Percentiles rank a stretch among this genome's conserved stretches.
Evolutionary conservation across 2,113 vertebrate species (phyloP).

Genomic region (Micromys minutus): DNA sequence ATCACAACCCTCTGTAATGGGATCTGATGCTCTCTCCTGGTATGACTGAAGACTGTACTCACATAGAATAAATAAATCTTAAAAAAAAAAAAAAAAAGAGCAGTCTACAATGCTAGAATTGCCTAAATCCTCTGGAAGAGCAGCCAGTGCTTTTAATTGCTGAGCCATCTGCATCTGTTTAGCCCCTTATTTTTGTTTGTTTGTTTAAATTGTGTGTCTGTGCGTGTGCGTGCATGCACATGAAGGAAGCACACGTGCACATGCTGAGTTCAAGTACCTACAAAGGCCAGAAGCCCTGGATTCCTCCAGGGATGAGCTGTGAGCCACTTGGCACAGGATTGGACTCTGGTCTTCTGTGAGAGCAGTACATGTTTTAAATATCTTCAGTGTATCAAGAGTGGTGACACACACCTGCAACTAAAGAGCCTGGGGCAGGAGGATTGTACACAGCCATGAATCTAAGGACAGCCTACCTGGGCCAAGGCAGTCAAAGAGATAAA

Average conservation of each 20-base stretch:
- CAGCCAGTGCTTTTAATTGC: neutral
- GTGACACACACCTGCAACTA: neutral
- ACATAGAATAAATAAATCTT: too few relatives aligned
- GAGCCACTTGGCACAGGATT: too few relatives aligned
- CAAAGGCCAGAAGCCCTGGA: neutral
- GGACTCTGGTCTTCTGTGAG: neutral
- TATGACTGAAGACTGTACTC: too few relatives aligned
- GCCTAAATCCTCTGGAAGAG: neutral
- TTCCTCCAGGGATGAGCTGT: neutral
- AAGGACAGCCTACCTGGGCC: neutral
- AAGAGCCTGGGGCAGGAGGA: neutral
- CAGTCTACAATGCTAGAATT: neutral
- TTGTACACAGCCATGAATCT: neutral
- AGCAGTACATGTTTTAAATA: neutral
- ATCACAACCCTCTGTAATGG: too few relatives aligned
- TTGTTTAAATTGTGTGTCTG: neutral
- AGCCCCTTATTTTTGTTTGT: neutral
- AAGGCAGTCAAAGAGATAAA: neutral
- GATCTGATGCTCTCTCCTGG: too few relatives aligned
- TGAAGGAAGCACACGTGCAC: neutral
- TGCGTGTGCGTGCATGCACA: neutral
- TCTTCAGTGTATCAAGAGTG: neutral
- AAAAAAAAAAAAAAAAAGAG: neutral
- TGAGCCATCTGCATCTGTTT: neutral
- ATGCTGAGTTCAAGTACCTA: neutral